Percentiles rank a stretch among this genome's conserved stretches.
Evolutionary conservation across 2,888 invertebrate species (phyloP).

Genomic region (Aphidius colemani): DNA sequence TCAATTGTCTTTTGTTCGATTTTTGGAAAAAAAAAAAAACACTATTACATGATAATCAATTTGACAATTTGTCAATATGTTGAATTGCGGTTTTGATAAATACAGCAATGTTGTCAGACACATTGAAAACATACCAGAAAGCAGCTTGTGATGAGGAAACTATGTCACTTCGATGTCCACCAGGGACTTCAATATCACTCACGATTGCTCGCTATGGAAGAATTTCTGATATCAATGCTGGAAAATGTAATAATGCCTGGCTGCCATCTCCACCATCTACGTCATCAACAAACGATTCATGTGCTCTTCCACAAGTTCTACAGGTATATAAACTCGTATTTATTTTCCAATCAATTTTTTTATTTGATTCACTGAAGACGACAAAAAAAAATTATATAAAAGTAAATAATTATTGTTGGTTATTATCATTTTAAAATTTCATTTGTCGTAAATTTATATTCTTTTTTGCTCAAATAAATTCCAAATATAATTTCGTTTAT

Average conservation of each 20-base stretch:
- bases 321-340: conserved; percentile 66
- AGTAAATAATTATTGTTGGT: too few relatives aligned
- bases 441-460: too few relatives aligned
- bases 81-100: conserved; percentile 31
- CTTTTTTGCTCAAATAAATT: too few relatives aligned
- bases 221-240: conserved; percentile 62
- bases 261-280: conserved; percentile 34
- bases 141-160: conserved; percentile 91
- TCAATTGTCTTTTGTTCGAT: neutral
- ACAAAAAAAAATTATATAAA: too few relatives aligned
- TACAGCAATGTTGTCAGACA: conserved; percentile 87
- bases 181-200: conserved; percentile 89
- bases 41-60: too few relatives aligned
- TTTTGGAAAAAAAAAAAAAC: too few relatives aligned
- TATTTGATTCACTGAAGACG: too few relatives aligned
- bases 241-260: conserved; percentile 59
- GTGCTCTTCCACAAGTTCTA: conserved; percentile 76
- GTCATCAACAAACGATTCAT: conserved; percentile 67
- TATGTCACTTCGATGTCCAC: conserved; percentile 85
- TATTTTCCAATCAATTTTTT: too few relatives aligned
- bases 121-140: conserved; percentile 86
- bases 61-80: neutral
- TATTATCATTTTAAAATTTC: too few relatives aligned
- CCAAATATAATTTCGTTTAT: too few relatives aligned
- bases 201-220: conserved; percentile 89